A percentile compares a stretch with the other conserved stretches of the same genome.
Evolutionary conservation across 1,140 invertebrate genomes (phyloP).

Genomic region (Nephotettix cincticeps): DNA sequence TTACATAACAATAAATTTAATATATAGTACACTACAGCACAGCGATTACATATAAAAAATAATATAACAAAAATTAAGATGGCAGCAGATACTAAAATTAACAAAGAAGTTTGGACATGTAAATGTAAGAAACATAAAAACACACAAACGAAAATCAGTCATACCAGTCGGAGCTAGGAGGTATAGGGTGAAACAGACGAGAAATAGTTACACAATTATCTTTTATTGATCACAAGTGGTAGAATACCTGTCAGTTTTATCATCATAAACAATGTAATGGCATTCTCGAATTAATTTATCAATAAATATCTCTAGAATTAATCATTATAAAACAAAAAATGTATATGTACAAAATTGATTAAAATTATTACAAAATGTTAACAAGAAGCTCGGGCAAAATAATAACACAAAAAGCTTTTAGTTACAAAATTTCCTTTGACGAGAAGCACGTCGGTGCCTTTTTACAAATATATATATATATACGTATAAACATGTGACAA

Average conservation of each 20-base stretch:
- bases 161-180: too few relatives aligned
- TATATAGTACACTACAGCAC: conserved; percentile 6
- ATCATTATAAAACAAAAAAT: conserved; percentile 34
- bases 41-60: conserved; percentile 5
- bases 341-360: conserved; percentile 19
- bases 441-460: conserved; percentile 28
- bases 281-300: conserved; percentile 28
- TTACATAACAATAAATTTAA: conserved; percentile 17
- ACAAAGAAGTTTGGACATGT: too few relatives aligned
- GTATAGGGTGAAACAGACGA: too few relatives aligned
- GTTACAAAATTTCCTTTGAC: conserved; percentile 33
- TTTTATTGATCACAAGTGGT: conserved; percentile 38
- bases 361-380: conserved; percentile 28
- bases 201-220: conserved; percentile 31
- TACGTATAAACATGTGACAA: conserved; percentile 29
- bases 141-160: too few relatives aligned
- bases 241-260: conserved; percentile 22
- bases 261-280: background rate
- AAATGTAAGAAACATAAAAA: too few relatives aligned
- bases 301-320: conserved; percentile 33
- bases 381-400: conserved; percentile 24
- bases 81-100: background rate
- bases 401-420: conserved; percentile 32
- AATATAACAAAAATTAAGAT: conserved; percentile 8
- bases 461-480: conserved; percentile 32